Evolutionary conservation across 2,797 vertebrate species (phyloP), one percentile per base, ranked within the genome.

Genomic region (Darevskia mixta): DNA sequence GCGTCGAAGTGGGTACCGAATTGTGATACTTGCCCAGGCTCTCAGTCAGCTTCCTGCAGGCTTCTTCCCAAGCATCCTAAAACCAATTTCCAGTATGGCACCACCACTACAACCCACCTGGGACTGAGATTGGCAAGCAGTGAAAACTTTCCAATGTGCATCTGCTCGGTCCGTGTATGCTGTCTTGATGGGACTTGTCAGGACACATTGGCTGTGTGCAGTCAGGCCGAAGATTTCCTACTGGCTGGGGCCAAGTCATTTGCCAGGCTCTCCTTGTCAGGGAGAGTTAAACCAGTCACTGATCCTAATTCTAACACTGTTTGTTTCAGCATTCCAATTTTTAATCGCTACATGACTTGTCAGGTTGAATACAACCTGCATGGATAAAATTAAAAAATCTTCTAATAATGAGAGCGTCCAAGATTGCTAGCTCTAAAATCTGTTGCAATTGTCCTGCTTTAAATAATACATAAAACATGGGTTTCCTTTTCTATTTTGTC

Each of bases 331-430:
- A 98, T 99, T 99, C 98, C 98, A 98, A 98, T 98, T 98, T 99
- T 98, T 98, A 98, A 98, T 98, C 98, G 92, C 98, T 98, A 98
- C 97, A 96, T 98, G 98, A 98, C 98, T 98, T 98, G 98, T 98
- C 98, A 98, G 97, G 95, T 97, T 97, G 98, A 98, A 99, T 99
- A 97, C 94, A 95, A 97, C 96, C 96, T 97, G 95, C 97, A 96
- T 94, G 96, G 96, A 97, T 97, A 97, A 97, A 98, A 97, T 97
- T 96, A 97, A 97, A 97, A 94, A 97, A 97, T 96, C 95, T 95
- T 97, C 94, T 97, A 97, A 95, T 95, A 94, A 95, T 90, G 86
- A 94, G 84, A 87, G 89, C 91, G 82, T 93, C 87, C 94, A 91
- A 93, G 88, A 94, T 76, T 90, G 83, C 87, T 35, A 87, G 79